Conservation (phyloP, 2,797 vertebrate genomes). For the Premnoplex brunnescens region DNA sequence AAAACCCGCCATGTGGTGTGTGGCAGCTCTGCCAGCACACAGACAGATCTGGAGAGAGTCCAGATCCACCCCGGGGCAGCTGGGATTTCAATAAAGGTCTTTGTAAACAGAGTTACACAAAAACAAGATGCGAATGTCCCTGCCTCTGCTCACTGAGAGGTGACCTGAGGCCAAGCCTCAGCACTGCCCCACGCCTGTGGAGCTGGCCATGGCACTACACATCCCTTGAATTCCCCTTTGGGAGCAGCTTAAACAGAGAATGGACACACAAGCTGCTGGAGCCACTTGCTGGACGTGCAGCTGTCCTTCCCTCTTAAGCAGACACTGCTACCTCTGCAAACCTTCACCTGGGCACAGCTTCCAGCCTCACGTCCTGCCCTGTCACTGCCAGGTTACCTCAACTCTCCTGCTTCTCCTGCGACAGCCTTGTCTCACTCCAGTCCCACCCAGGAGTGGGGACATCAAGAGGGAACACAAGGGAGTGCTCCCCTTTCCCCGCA, state of each 20-base stretch:
- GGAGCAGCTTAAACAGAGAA: not conserved
- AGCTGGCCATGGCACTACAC: not conserved
- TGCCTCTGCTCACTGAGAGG: not conserved
- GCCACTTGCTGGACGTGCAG: not conserved
- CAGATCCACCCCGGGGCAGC: slow-evolving; percentile 8
- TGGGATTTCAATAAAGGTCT: not conserved
- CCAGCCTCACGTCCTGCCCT: not conserved
- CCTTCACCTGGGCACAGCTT: not conserved
- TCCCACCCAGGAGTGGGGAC: not conserved
- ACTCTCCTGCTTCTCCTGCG: not conserved
- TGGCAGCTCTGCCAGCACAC: not conserved
- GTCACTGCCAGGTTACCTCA: not conserved
- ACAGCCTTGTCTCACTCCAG: not conserved
- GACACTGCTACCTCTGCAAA: not conserved
- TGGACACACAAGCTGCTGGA: not conserved
- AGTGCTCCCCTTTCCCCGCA: not conserved
- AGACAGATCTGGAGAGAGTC: not conserved
- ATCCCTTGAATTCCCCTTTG: not conserved
- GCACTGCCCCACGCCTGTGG: not conserved
- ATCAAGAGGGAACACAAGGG: not conserved
- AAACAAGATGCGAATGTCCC: not conserved
- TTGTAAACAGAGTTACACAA: not conserved
- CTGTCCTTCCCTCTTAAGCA: not conserved
- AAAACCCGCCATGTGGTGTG: not conserved
- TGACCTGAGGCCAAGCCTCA: not conserved